phyloP scores from a whole-genome alignment of 2,797 vertebrate genomes.

The Pipistrellus nathusii region DNA sequence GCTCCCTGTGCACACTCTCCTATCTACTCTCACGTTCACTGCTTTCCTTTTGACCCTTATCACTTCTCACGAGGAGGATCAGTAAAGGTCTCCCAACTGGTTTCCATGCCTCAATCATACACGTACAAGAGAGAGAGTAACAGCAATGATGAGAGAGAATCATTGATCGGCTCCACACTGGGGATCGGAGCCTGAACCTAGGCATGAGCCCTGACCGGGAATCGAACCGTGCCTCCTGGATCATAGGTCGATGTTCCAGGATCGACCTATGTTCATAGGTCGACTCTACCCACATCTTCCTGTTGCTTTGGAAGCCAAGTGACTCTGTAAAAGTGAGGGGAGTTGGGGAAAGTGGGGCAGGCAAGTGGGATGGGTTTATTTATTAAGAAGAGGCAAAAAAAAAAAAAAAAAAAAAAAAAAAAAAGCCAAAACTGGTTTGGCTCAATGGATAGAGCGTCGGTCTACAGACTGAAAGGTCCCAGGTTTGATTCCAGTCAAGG shows the following conservation, averaged over 20 bases:
- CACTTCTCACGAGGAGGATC: fast-evolving
- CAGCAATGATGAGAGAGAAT: no score
- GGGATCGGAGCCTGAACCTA: no score
- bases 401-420: neutral
- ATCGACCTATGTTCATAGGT: no score
- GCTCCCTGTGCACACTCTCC: neutral
- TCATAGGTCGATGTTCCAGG: no score
- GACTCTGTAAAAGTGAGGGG: neutral
- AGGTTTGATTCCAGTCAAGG: no score
- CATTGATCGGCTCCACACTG: no score
- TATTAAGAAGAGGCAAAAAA: neutral
- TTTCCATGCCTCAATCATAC: neutral
- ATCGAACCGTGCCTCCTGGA: no score
- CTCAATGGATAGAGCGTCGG: no score
- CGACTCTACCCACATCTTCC: neutral
- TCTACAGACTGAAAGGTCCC: no score
- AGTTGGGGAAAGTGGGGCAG: no score
- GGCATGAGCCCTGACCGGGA: no score
- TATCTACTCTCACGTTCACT: neutral
- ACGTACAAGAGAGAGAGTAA: no score
- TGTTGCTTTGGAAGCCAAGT: neutral
- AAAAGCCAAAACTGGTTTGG: neutral
- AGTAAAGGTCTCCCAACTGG: neutral
- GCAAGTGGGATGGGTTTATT: neutral
- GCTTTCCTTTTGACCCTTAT: neutral